These are phyloP conservation scores for Periparus ater DNA, from an alignment of 2,797 vertebrate species.

Conservation along the genomic window DNA sequence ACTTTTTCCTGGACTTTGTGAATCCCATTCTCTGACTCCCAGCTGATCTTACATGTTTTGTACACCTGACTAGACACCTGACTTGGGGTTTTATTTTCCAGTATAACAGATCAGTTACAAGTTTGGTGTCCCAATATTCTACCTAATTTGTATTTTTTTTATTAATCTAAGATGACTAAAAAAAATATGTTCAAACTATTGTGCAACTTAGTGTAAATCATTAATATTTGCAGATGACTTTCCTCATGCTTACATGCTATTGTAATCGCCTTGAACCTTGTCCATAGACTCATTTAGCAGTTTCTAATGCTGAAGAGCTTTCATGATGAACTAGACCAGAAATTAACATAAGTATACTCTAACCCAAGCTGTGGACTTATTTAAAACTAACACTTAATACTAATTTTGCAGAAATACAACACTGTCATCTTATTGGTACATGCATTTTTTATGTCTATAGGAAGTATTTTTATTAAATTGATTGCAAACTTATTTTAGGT, in stretches of 20 bases:
- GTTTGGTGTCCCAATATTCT: background rate
- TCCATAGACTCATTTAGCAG: background rate
- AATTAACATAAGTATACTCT: background rate
- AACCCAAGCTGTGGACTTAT: background rate
- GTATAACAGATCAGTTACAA: background rate
- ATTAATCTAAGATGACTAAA: background rate
- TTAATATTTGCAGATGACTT: background rate
- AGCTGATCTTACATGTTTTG: background rate
- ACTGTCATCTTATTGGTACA: background rate
- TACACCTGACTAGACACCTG: background rate
- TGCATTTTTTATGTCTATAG: background rate
- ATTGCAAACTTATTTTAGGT: background rate
- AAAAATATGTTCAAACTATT: background rate
- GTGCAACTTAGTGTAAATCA: background rate
- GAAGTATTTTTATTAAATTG: background rate
- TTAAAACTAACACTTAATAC: background rate
- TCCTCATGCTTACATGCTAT: background rate
- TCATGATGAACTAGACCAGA: background rate
- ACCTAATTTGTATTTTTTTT: background rate
- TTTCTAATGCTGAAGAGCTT: background rate
- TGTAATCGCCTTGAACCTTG: background rate
- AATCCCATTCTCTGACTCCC: background rate
- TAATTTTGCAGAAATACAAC: background rate
- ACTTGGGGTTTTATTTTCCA: background rate
- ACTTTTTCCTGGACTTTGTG: background rate